Conservation (phyloP, 2,797 vertebrate species). For the Poecilia velifera region DNA sequence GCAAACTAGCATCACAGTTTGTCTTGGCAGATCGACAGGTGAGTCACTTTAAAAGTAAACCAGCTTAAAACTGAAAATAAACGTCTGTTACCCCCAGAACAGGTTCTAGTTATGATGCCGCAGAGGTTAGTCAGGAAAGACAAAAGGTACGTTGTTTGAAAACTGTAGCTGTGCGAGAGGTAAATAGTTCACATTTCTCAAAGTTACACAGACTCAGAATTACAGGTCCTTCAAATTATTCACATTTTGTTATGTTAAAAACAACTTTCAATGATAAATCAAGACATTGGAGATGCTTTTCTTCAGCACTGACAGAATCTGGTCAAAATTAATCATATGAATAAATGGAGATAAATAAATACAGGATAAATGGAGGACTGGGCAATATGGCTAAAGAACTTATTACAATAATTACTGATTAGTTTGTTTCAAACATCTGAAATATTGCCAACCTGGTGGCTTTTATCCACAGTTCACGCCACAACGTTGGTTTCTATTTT, state of each 20-base stretch:
- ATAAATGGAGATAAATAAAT: not conserved
- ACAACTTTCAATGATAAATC: not conserved
- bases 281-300: not conserved
- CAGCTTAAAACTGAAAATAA: not conserved
- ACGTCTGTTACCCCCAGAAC: not conserved
- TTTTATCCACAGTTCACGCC: too few relatives aligned
- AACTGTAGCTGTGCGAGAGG: not conserved
- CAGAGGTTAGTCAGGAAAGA: not conserved
- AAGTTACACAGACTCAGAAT: not conserved
- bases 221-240: not conserved
- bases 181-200: not conserved
- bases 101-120: not conserved
- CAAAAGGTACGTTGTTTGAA: not conserved
- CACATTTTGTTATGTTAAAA: not conserved
- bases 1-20: not conserved
- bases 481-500: too few relatives aligned
- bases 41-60: not conserved
- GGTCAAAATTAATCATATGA: not conserved
- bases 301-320: not conserved
- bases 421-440: too few relatives aligned
- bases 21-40: not conserved
- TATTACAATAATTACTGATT: too few relatives aligned
- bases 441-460: too few relatives aligned
- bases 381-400: too few relatives aligned
- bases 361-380: not conserved